Percentiles rank a stretch among this genome's conserved stretches.
phyloP scores from a whole-genome alignment of 2,888 invertebrate genomes.

The Abscondita cerata region DNA sequence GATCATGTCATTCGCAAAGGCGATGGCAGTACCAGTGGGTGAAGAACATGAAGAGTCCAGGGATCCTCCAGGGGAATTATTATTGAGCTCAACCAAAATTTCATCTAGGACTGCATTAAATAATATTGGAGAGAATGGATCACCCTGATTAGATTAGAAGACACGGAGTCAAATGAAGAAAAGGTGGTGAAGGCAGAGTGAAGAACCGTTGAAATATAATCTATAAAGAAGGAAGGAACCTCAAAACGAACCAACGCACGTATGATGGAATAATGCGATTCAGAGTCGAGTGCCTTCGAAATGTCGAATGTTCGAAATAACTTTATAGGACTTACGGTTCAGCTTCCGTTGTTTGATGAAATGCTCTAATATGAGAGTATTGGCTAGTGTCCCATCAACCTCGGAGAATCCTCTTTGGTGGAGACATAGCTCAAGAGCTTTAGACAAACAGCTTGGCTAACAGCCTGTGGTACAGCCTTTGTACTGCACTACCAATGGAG shows the following conservation, averaged over 20 bases:
- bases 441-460: constrained; percentile 30
- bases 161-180: constrained; percentile 33
- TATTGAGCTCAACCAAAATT: constrained; percentile 28
- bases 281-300: constrained; percentile 55
- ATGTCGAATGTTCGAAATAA: constrained; percentile 55
- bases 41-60: not conserved
- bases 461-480: constrained; percentile 42
- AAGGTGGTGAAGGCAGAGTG: constrained; percentile 42
- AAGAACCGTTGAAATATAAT: constrained; percentile 44
- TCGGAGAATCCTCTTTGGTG: constrained; percentile 48
- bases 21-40: constrained; percentile 42
- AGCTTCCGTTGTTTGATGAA: constrained; percentile 43
- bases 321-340: constrained; percentile 44
- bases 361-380: constrained; percentile 46
- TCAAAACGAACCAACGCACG: constrained; percentile 46
- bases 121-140: constrained; percentile 49
- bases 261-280: constrained; percentile 37
- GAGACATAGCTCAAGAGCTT: constrained; percentile 18
- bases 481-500: constrained; percentile 42
- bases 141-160: constrained; percentile 53
- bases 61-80: constrained; percentile 24
- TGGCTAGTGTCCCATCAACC: constrained; percentile 53
- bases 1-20: constrained; percentile 54
- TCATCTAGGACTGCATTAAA: constrained; percentile 47
- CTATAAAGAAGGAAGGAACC: constrained; percentile 44